Evolutionary conservation across 2,113 vertebrate genomes (phyloP), one percentile per base, ranked within the genome.

Genomic region (Brienomyrus longianalis): DNA sequence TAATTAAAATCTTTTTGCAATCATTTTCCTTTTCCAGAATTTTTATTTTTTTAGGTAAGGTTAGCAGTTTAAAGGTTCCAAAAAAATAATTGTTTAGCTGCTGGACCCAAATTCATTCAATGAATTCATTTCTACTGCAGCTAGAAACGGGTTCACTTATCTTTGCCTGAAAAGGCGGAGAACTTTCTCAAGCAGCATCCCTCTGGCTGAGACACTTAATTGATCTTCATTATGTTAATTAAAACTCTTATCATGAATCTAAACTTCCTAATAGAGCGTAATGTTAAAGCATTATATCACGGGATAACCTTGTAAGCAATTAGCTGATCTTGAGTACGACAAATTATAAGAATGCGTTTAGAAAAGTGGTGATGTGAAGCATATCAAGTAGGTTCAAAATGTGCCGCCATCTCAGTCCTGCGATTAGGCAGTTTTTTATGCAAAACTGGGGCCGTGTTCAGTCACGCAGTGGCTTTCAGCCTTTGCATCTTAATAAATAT

Each of bases 171-270:
- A 86, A 80, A 15, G 5, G 43, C 74, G 77, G 80, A 21, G n/a
- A 66, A 88, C 54, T 92, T 93, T 90, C 91, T 90, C 87, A 92
- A 90, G 92, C 11, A 90, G 90, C 90, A 88, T 74, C 54, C 88
- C 88, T 89, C 90, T 91, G 90, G 84, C 84, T 2, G n/a, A 83
- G 92, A 94, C 91, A 91, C 89, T 94, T 94, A 93, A 95, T 94
- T 95, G 95, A 94, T 95, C 95, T 95, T 96, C 94, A 95, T 96
- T 95, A 94, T 19, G 88, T 94, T 94, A 94, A 96, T 95, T 95
- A 94, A 56, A 89, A 90, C 89, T 89, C 92, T 90, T 93, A 95
- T 94, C 91, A 91, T 89, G 91, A 92, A 92, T 90, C 13, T 31
- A 50, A 92, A 90, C 91, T 93, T 91, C 93, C 90, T 90, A 92